These are phyloP conservation scores for Cephus pulcher DNA, from an alignment of 2,888 invertebrate genomes.

Conservation along the genomic window DNA sequence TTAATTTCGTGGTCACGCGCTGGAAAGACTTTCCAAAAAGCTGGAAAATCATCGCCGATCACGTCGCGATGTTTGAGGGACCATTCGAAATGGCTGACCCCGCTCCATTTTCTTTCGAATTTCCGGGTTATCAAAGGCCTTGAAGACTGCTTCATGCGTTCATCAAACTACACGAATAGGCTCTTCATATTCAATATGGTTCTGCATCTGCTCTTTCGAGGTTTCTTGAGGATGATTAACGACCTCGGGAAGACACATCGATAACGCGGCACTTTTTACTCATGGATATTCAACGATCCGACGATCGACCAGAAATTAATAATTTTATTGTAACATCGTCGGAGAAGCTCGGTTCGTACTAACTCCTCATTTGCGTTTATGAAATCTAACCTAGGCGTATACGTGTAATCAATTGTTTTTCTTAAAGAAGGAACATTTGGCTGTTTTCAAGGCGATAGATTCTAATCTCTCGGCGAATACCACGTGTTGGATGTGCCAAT, in stretches of 20 bases:
- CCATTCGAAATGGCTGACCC: background rate
- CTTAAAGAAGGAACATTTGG: background rate
- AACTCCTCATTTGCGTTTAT: too few relatives aligned
- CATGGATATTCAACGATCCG: background rate
- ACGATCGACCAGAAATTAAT: background rate
- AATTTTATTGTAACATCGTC: too few relatives aligned
- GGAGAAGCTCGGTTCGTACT: too few relatives aligned
- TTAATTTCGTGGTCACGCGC: background rate
- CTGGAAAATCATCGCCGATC: background rate
- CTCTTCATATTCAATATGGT: background rate
- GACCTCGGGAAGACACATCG: background rate
- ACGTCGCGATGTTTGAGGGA: background rate
- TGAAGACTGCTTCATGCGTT: background rate
- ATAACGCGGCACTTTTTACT: background rate
- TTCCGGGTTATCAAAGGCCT: background rate
- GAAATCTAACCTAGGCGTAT: too few relatives aligned
- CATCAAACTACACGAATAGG: background rate
- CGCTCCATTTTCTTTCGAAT: background rate
- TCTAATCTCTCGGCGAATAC: background rate
- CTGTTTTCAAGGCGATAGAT: background rate
- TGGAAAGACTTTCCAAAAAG: background rate
- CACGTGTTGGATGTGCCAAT: background rate
- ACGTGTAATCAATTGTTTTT: background rate
- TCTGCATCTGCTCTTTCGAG: background rate
- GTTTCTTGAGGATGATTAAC: background rate